Evolutionary conservation across 1,140 invertebrate genomes (phyloP).

Genomic region (Antheraea pernyi): DNA sequence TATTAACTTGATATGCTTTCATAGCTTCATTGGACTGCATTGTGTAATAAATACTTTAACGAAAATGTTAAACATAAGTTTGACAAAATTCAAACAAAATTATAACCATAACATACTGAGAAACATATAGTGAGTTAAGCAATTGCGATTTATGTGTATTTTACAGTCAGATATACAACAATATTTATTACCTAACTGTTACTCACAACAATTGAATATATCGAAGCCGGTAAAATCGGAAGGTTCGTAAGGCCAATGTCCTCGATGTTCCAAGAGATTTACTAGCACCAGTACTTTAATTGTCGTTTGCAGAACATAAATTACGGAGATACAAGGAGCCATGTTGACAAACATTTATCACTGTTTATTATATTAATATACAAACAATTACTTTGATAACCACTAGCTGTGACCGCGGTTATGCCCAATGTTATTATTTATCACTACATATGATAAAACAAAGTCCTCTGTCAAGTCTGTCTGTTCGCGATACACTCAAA

Average conservation of each 20-base stretch:
- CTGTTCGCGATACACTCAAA: no score
- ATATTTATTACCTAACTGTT: neutral
- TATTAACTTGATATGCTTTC: no score
- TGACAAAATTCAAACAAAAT: no score
- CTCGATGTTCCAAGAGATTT: slow-evolving; percentile 4
- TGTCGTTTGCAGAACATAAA: slow-evolving; percentile 15
- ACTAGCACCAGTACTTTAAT: neutral
- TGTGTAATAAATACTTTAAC: no score
- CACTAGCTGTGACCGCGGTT: no score
- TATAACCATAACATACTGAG: no score
- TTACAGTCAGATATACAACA: neutral
- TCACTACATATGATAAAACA: no score
- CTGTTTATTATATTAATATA: slow-evolving; percentile 9
- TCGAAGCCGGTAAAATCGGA: neutral
- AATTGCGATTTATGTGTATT: neutral
- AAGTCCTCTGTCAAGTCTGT: no score
- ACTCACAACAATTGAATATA: neutral
- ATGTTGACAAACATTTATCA: slow-evolving; percentile 20
- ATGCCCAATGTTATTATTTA: no score
- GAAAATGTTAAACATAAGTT: no score
- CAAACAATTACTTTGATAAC: neutral
- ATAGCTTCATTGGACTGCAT: no score
- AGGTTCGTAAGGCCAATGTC: neutral
- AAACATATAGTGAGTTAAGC: no score
- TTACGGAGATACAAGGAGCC: slow-evolving; percentile 19